Evolutionary conservation across 2,113 vertebrate genomes (phyloP), one percentile per base, ranked within the genome.

Genomic region (Furnarius figulus): DNA sequence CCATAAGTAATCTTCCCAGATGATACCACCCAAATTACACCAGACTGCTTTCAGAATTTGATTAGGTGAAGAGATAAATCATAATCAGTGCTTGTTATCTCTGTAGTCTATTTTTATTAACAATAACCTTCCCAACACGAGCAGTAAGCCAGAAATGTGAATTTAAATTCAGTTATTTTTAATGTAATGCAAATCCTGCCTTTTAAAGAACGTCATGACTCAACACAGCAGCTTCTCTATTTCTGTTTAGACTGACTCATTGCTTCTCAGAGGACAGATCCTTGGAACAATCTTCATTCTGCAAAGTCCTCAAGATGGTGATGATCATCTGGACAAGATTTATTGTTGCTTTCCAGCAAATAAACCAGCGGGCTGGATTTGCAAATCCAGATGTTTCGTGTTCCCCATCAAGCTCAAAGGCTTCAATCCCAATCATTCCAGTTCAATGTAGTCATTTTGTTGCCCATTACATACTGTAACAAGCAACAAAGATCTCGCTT

Each of bases 31-130:
- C 65, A 93, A 84, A 92, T 77, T 55, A 84, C 22, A 16, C 11
- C 27, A 81, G 76, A 77, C 72, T 70, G 46, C 71, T 61, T 85
- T 72, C 2, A 4, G 79, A 81, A 71, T 81, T 81, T 89, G 68
- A 89, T 95, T 92, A 89, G 35, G 31, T 63, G 27, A 86, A 74
- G 35, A 90, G 83, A 78, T 37, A 90, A 91, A 90, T 74, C 18
- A 19, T 50, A 89, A 95, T 89, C 80, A 81, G 33, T 5, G 42
- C 35, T 80, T 55, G 52, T 93, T 92, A 90, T 71, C 72, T 12
- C 68, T 67, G 40, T 11, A 58, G 50, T 46, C 72, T 92, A 86
- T 84, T 92, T 95, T 92, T 89, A 72, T 81, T 74, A 87, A 73
- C 49, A 86, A 89, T 62, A 94, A 85, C 73, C 56, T 93, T 89